A percentile compares a stretch with the other conserved stretches of the same genome.
Evolutionary conservation across 2,797 vertebrate species (phyloP).

Genomic region (Aulostomus chinensis): DNA sequence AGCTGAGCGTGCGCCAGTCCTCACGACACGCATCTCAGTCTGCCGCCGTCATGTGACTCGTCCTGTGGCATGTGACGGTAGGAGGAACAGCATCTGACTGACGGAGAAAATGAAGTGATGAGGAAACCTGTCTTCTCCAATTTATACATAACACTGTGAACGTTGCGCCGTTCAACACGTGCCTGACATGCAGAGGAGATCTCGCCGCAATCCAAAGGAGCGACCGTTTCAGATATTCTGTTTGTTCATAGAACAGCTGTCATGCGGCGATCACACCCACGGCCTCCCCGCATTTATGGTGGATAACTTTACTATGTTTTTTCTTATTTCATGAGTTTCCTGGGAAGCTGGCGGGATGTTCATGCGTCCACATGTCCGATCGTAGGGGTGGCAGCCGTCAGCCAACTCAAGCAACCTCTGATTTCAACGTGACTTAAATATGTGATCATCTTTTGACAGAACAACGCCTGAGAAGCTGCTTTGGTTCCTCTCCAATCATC

Average conservation of each 20-base stretch:
- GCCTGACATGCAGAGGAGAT: constrained; percentile 1
- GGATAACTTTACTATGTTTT: too few relatives aligned
- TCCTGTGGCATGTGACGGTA: constrained; percentile 8
- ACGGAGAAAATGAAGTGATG: constrained; percentile 17
- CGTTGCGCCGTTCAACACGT: constrained; percentile 2
- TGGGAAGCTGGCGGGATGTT: too few relatives aligned
- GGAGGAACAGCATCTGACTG: constrained; percentile 7
- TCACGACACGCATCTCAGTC: constrained; percentile 18
- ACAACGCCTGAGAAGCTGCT: too few relatives aligned
- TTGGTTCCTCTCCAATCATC: too few relatives aligned
- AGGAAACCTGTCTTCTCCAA: background rate
- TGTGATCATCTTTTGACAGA: too few relatives aligned
- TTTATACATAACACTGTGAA: background rate
- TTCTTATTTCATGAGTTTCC: too few relatives aligned
- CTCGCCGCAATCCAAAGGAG: constrained; percentile 2
- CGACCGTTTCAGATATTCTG: constrained; percentile 2
- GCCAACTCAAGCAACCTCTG: too few relatives aligned
- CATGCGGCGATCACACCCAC: background rate
- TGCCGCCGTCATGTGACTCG: background rate
- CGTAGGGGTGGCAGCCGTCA: too few relatives aligned
- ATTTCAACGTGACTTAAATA: too few relatives aligned
- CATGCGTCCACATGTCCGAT: too few relatives aligned
- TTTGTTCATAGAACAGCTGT: constrained; percentile 26
- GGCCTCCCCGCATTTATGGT: background rate
- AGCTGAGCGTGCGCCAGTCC: constrained; percentile 10